These are phyloP conservation scores for Cynopterus brachyotis DNA, from an alignment of 2,113 vertebrate species.

Conservation along the genomic window DNA sequence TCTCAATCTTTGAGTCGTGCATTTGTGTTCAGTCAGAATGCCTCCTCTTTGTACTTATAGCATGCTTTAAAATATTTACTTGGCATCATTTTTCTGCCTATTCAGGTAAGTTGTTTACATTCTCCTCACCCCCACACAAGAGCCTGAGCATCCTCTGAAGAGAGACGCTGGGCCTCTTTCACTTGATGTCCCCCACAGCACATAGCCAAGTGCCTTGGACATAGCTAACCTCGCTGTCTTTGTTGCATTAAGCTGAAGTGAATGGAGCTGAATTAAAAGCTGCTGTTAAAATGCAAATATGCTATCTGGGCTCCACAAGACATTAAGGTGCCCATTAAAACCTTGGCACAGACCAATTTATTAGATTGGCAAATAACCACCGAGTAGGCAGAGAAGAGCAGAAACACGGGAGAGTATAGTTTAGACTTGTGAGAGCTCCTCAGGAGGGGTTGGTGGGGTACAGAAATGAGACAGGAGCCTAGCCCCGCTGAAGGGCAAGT, in stretches of 20 bases:
- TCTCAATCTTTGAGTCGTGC: background rate
- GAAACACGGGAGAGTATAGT: background rate
- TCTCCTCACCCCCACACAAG: accelerated
- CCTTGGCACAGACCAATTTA: slow-evolving; percentile 48
- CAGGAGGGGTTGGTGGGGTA: background rate
- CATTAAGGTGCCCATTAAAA: slow-evolving; percentile 62
- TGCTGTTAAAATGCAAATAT: slow-evolving; percentile 64
- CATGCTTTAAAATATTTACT: background rate
- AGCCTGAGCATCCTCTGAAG: background rate
- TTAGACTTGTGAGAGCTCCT: background rate
- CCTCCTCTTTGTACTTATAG: background rate
- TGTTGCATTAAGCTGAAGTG: background rate
- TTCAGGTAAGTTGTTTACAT: background rate
- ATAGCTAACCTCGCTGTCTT: background rate
- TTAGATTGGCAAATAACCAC: slow-evolving; percentile 50
- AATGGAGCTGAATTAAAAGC: slow-evolving; percentile 59
- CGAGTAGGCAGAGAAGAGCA: background rate
- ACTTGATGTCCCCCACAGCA: background rate
- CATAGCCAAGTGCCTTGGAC: background rate
- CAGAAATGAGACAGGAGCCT: background rate
- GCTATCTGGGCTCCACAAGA: slow-evolving; percentile 4
- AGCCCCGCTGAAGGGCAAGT: background rate
- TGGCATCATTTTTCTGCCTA: background rate
- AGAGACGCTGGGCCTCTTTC: background rate
- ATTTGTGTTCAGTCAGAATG: background rate